Percentiles rank a stretch among this genome's conserved stretches.
These are phyloP conservation scores for Rhinogobio ventralis DNA, from an alignment of 2,797 vertebrate genomes.

Conservation along the genomic window DNA sequence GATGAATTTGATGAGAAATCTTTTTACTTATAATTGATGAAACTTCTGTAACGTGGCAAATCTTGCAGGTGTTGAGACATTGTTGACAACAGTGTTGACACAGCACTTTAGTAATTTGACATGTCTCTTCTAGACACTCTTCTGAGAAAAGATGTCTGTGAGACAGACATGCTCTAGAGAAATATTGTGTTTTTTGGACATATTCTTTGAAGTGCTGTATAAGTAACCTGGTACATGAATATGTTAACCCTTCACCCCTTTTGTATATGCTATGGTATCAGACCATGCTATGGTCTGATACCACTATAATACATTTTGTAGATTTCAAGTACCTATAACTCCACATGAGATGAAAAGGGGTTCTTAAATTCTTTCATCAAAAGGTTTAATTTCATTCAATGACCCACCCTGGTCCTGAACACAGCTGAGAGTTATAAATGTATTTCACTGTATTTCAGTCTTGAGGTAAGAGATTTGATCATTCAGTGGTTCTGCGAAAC, in stretches of 20 bases:
- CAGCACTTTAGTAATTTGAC: neutral
- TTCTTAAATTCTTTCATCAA: neutral
- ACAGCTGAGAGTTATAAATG: neutral
- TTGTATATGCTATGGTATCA: too few relatives aligned
- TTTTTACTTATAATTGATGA: neutral
- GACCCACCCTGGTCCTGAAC: neutral
- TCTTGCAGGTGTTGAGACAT: neutral
- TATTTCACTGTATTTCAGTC: neutral
- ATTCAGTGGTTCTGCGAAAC: constrained; percentile 4
- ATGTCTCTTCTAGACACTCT: neutral
- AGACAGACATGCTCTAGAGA: too few relatives aligned
- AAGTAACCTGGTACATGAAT: neutral
- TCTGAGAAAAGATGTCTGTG: neutral
- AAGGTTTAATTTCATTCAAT: neutral
- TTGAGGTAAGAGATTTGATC: neutral
- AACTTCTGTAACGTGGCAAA: neutral
- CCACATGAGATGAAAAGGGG: neutral
- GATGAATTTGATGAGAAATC: neutral
- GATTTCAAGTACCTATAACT: neutral
- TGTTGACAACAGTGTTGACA: neutral
- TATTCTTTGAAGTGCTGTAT: neutral
- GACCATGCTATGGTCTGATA: neutral
- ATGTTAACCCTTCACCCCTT: neutral
- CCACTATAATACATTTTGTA: neutral
- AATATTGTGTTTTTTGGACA: neutral